These are phyloP conservation scores for Nannoperca obscura DNA, from an alignment of 2,797 vertebrate species.

Conservation along the genomic window DNA sequence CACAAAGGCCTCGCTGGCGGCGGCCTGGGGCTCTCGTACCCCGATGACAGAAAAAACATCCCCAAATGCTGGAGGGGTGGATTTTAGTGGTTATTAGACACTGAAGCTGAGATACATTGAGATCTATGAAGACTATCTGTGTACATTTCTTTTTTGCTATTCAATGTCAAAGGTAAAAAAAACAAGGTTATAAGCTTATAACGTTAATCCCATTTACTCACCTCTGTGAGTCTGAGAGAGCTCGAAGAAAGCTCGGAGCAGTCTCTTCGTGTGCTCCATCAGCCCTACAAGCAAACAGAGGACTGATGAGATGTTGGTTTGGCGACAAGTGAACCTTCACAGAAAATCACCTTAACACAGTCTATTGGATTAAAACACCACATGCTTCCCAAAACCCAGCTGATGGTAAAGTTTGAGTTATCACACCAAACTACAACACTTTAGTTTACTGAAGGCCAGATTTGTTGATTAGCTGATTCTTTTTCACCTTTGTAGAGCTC, in stretches of 20 bases:
- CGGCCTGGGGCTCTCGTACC: slow-evolving; percentile 95
- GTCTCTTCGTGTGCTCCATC: slow-evolving; percentile 96
- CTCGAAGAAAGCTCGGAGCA: slow-evolving; percentile 97
- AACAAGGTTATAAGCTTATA: background rate
- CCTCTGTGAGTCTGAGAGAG: slow-evolving; percentile 98
- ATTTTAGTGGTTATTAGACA: background rate
- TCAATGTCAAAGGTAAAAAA: background rate
- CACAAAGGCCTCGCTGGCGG: slow-evolving; percentile 97
- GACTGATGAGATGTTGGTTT: slow-evolving; percentile 15
- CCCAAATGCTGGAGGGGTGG: slow-evolving; percentile 89
- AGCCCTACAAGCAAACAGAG: slow-evolving; percentile 85
- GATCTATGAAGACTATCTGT: background rate
- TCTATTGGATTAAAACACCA: background rate
- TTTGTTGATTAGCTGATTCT: background rate
- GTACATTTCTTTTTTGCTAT: background rate
- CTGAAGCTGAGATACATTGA: background rate
- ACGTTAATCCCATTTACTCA: slow-evolving; percentile 63
- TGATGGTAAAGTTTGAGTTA: background rate
- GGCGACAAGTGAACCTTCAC: background rate
- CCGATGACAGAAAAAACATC: slow-evolving; percentile 99
- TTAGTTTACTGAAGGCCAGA: background rate
- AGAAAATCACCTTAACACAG: background rate
- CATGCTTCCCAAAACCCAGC: background rate
- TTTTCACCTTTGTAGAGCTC: slow-evolving; percentile 96
- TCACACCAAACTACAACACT: background rate